Conservation (phyloP, 1,140 invertebrate species). For the Chironomus tepperi region DNA sequence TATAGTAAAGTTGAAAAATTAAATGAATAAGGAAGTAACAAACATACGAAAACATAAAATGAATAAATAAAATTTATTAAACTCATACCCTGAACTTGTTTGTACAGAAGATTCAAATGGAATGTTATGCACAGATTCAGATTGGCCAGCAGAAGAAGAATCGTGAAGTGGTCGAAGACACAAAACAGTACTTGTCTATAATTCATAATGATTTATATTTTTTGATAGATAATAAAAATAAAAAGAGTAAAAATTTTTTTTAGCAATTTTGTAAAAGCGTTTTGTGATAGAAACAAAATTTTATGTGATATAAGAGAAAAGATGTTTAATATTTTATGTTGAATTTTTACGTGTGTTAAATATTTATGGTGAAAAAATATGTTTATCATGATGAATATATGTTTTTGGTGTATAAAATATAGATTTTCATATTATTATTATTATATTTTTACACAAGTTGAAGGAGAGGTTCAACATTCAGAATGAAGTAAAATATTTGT, state of each 20-base stretch:
- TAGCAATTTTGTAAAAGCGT: background rate
- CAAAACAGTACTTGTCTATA: conserved; percentile 36
- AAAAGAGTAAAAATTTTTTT: background rate
- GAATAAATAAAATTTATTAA: background rate
- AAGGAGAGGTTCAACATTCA: too few relatives aligned
- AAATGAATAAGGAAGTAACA: background rate
- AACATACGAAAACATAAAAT: conserved; percentile 2
- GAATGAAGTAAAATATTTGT: too few relatives aligned
- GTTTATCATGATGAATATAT: too few relatives aligned
- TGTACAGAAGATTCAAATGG: conserved; percentile 32
- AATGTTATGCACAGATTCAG: conserved; percentile 34
- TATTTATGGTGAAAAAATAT: too few relatives aligned
- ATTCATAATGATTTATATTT: background rate
- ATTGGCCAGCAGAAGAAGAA: conserved; percentile 34
- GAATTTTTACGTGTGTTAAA: too few relatives aligned
- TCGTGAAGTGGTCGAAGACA: conserved; percentile 37
- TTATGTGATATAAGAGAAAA: background rate
- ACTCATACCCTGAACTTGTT: conserved; percentile 1
- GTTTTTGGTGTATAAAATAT: too few relatives aligned
- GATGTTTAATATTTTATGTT: background rate
- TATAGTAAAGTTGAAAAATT: background rate
- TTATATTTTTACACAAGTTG: too few relatives aligned
- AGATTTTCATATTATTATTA: too few relatives aligned
- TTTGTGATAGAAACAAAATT: background rate
- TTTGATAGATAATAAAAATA: background rate